These are phyloP conservation scores for Thaleichthys pacificus DNA, from an alignment of 2,797 vertebrate species.

Conservation along the genomic window DNA sequence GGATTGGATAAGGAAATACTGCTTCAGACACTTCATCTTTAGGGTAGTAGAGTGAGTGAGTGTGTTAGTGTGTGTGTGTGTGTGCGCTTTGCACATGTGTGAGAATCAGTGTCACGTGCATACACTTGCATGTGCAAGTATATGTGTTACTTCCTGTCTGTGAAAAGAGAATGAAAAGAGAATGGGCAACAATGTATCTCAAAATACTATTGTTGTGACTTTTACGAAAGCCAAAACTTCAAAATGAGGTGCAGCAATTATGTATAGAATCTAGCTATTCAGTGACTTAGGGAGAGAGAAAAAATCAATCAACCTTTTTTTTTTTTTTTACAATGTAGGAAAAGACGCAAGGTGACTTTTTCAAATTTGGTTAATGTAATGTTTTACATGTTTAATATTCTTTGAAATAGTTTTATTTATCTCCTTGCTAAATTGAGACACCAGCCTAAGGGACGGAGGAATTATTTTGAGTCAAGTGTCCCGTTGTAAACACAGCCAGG, in stretches of 20 bases:
- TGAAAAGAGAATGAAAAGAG: slow-evolving; percentile 37
- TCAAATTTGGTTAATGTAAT: slow-evolving; percentile 21
- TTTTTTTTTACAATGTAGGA: slow-evolving; percentile 6
- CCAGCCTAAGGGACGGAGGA: slow-evolving; percentile 14
- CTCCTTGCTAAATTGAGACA: slow-evolving; percentile 10
- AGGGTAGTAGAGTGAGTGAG: slow-evolving; percentile 31
- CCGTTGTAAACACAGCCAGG: slow-evolving; percentile 7
- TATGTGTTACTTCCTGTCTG: slow-evolving; percentile 28
- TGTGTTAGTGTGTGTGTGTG: slow-evolving; percentile 21
- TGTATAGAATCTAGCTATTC: slow-evolving; percentile 35
- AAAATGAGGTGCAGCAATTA: slow-evolving; percentile 59
- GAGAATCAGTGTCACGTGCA: slow-evolving; percentile 1
- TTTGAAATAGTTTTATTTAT: slow-evolving; percentile 13
- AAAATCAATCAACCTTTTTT: slow-evolving; percentile 30
- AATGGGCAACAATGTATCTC: slow-evolving; percentile 61
- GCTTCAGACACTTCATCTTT: slow-evolving; percentile 34
- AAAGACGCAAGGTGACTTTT: slow-evolving; percentile 6
- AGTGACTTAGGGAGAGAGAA: slow-evolving; percentile 42
- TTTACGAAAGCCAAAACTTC: slow-evolving; percentile 64
- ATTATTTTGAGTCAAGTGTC: background rate
- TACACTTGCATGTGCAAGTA: slow-evolving; percentile 13
- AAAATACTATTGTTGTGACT: slow-evolving; percentile 68
- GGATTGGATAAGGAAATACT: slow-evolving; percentile 3
- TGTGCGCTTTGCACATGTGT: slow-evolving; percentile 11
- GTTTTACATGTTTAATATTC: slow-evolving; percentile 25